Evolutionary conservation across 2,888 invertebrate species (phyloP).

Genomic region (Thereva nobilitata): DNA sequence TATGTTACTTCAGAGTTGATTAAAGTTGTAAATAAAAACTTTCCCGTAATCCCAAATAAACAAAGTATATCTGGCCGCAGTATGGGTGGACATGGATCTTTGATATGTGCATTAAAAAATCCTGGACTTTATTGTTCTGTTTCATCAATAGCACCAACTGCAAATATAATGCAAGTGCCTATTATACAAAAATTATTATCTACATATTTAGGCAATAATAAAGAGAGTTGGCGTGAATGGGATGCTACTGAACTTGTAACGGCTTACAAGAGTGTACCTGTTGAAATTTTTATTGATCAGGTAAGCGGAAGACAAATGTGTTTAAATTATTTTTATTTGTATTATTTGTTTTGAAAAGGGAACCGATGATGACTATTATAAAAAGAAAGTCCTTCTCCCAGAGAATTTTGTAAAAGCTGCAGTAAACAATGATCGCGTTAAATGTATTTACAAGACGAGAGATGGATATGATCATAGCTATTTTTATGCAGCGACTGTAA

Average conservation of each 20-base stretch:
- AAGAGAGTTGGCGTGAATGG: slow-evolving; percentile 76
- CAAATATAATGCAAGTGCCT: slow-evolving; percentile 79
- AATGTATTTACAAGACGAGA: slow-evolving; percentile 70
- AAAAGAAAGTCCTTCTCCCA: slow-evolving; percentile 76
- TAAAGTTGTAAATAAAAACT: slow-evolving; percentile 73
- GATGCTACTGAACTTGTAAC: slow-evolving; percentile 85
- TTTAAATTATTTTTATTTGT: not conserved
- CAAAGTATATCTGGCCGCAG: slow-evolving; percentile 86
- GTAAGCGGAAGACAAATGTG: too few relatives aligned
- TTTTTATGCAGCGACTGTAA: slow-evolving; percentile 87
- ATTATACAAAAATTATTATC: slow-evolving; percentile 89
- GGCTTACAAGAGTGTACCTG: slow-evolving; percentile 79
- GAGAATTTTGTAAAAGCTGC: slow-evolving; percentile 70
- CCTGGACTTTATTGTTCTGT: slow-evolving; percentile 86
- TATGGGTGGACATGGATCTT: slow-evolving; percentile 98
- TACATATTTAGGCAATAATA: slow-evolving; percentile 76
- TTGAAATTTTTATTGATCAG: slow-evolving; percentile 81
- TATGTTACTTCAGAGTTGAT: slow-evolving; percentile 90
- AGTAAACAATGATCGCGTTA: slow-evolving; percentile 64
- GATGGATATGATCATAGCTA: slow-evolving; percentile 96
- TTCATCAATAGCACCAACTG: slow-evolving; percentile 94
- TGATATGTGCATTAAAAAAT: slow-evolving; percentile 87
- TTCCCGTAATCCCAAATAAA: slow-evolving; percentile 65
- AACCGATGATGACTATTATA: slow-evolving; percentile 76
- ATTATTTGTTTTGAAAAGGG: slow-evolving; percentile 63